Base-by-base conservation (phyloP, 2,797 vertebrate species). In the Alca torda region DNA sequence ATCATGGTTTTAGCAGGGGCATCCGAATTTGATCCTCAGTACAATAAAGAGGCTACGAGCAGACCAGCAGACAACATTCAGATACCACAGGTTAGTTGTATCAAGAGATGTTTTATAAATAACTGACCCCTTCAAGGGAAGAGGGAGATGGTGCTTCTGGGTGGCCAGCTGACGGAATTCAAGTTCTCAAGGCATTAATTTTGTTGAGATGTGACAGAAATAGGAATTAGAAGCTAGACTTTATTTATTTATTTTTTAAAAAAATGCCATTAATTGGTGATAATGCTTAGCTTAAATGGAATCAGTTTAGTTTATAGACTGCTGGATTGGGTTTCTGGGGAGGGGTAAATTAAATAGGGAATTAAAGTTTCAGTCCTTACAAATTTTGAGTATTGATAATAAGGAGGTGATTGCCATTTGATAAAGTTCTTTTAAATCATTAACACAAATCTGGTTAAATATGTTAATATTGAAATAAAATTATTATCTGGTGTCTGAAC, bases 1-100 rank as follows among this genome's bases (percentile, higher is more conserved):
- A 98, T 97, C 78, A 99, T 99, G 99, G 99, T 99, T 97, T 97
- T 99, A 96, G 99, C 99, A 5, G 99, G 99, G 48, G 99, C 99
- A 0, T 99, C 99, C 17, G 99, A 99, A 98, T 99, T 99, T 88
- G 99, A 99, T 96, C 99, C 99, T 86, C 99, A 99, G 87, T 99
- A 99, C 98, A 99, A 99, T 96, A 99, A 99, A 98, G 99, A 99
- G 94, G 99, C 99, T 18, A 99, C 99, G 6, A 99, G 99, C 97
- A 98, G 99, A 96, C 99, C 99, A 53, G 99, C 99, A 63, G 99
- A 99, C 98, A 99, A 99, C 97, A 97, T 99, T 51, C 99, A 99
- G 97, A 99, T 99, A 97, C 99, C 99, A 56, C 99, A 99, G 99
- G 99, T 99, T 97, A 95, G 96, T 69, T 70, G 33, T 10, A 68